Conservation (phyloP, 1,140 invertebrate species). For the Papilio xuthus region DNA sequence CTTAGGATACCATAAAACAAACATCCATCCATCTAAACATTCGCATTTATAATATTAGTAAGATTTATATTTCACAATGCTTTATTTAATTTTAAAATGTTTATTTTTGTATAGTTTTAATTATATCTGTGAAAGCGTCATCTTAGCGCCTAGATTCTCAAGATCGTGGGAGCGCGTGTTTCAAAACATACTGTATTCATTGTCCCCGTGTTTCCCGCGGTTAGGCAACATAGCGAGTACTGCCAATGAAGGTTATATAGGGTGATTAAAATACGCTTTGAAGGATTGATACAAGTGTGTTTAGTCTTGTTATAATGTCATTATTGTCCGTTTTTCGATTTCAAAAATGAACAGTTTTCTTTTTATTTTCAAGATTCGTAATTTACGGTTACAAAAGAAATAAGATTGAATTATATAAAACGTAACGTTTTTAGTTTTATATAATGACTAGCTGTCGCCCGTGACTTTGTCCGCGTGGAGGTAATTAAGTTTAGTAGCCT, state of each 20-base stretch:
- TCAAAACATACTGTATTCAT: constrained; percentile 58
- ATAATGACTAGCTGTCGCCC: too few species aligned
- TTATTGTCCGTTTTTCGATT: background rate
- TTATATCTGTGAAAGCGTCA: constrained; percentile 43
- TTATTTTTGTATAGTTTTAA: background rate
- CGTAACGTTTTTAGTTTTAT: too few species aligned
- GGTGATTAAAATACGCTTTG: constrained; percentile 17
- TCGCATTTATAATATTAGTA: too few species aligned
- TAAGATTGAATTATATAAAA: too few species aligned
- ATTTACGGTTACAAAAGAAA: too few species aligned
- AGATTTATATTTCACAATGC: background rate
- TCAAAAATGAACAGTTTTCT: background rate
- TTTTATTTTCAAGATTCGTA: background rate
- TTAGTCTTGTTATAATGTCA: background rate
- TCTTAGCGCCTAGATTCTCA: constrained; percentile 44
- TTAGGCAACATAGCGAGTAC: constrained; percentile 46
- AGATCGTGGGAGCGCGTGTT: constrained; percentile 55
- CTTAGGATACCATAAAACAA: too few species aligned
- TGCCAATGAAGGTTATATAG: constrained; percentile 4
- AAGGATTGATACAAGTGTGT: background rate
- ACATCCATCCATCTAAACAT: too few species aligned
- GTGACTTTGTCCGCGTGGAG: too few species aligned
- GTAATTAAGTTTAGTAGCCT: too few species aligned
- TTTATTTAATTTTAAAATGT: background rate
- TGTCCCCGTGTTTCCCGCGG: constrained; percentile 55